Percentiles rank a stretch among this genome's conserved stretches.
These are phyloP conservation scores for Onychostruthus taczanowskii DNA, from an alignment of 2,113 vertebrate genomes.

Conservation along the genomic window DNA sequence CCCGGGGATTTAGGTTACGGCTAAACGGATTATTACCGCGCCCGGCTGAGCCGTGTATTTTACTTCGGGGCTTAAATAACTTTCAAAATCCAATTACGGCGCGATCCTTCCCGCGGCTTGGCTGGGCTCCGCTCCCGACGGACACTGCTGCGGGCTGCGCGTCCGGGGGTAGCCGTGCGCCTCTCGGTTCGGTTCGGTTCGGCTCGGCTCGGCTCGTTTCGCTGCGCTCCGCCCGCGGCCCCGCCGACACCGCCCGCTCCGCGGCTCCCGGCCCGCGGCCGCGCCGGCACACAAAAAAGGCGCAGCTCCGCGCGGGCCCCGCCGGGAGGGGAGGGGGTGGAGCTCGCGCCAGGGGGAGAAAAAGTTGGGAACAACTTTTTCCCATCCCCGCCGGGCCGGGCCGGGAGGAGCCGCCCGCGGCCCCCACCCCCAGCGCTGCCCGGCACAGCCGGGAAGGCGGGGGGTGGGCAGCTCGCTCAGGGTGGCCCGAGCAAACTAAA, in stretches of 20 bases:
- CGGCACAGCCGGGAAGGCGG: neutral
- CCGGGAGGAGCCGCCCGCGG: neutral
- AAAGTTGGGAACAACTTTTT: constrained; percentile 28
- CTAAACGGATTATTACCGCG: constrained; percentile 31
- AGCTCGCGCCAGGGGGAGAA: neutral
- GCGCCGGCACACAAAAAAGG: neutral
- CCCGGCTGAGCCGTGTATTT: constrained; percentile 4
- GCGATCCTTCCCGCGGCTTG: neutral
- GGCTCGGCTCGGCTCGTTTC: neutral
- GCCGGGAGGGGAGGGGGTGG: neutral
- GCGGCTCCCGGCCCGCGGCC: neutral
- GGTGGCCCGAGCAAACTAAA: constrained; percentile 18
- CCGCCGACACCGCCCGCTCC: neutral
- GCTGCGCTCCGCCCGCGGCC: neutral
- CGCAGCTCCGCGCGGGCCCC: neutral
- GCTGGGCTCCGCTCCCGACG: neutral
- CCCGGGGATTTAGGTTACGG: constrained; percentile 45
- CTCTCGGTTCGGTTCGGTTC: too few species aligned
- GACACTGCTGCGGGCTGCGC: neutral
- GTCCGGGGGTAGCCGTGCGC: neutral
- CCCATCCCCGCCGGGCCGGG: neutral
- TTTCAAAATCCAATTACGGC: constrained; percentile 53
- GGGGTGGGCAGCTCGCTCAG: neutral
- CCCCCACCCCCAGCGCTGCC: neutral
- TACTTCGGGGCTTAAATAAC: constrained; percentile 14